Evolutionary conservation across 2,113 vertebrate species (phyloP), one percentile per base, ranked within the genome.

Genomic region (Nerophis ophidion): DNA sequence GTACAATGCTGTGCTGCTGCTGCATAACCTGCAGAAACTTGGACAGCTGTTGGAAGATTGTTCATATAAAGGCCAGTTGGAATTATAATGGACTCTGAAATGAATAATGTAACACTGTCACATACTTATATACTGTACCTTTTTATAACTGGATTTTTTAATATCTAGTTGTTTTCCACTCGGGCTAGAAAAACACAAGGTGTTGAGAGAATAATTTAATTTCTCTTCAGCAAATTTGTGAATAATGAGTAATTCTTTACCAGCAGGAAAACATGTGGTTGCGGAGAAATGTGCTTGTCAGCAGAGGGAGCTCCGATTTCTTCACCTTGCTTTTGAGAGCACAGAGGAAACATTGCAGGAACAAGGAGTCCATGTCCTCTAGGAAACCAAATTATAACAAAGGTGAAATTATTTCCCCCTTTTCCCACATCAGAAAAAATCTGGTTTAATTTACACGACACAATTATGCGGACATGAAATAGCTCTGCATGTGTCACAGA

Each of bases 101-200:
- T 46, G 0, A 36, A 35, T 8, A 26, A 1, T 8, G 7, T 56
- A 42, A 47, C 45, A 26, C 46, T 61, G 11, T 56, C 7, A 40
- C 6, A 66, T 35, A 49, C 5, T 5, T 4, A 8, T n/a, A 68
- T 85, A 98, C 97, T n/a, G 67, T 85, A 98, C 97, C 95, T 99
- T 99, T 82, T 92, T 98, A 74, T 96, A 99, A 79, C 95, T 98
- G 65, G 97, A 98, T 80, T 94, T 99, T 91, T 93, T 99, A 57
- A 98, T 89, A 65, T 99, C 97, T 66, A 99, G 76, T 52, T 94
- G 92, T 61, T 86, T 92, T 86, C 92, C 95, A 81, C 86, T 90
- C 36, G 95, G 96, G 86, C 96, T 98, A 70, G 40, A 81, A 82
- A 57, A 66, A 74, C 71, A 66, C n/a, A 35, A n/a, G 34, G 5